phyloP scores from a whole-genome alignment of 2,797 vertebrate species.

The Danio tinwini region DNA sequence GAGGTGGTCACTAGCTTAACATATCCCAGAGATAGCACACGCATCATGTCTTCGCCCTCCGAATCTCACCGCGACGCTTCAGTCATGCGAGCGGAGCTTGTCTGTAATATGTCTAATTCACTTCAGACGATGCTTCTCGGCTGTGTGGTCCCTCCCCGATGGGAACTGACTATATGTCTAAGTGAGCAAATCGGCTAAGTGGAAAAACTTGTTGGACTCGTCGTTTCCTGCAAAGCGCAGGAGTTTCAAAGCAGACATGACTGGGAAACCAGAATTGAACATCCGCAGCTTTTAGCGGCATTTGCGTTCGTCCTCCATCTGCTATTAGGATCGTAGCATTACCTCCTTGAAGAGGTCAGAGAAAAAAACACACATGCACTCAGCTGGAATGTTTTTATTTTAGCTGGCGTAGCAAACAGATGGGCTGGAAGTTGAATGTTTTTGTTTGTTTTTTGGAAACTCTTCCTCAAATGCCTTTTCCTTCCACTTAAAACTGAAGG shows the following conservation, averaged over 20 bases:
- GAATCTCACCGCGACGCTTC: conserved; percentile 9
- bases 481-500: conserved; percentile 6
- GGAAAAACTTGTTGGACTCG: conserved; percentile 38
- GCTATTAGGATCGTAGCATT: conserved; percentile 17
- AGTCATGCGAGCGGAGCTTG: conserved; percentile 36
- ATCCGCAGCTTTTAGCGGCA: neutral
- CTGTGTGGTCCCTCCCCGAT: conserved; percentile 21
- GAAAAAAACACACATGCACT: neutral
- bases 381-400: conserved; percentile 1
- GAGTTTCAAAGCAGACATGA: conserved; percentile 20
- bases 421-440: conserved; percentile 10
- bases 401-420: conserved; percentile 21
- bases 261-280: neutral
- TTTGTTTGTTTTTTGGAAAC: neutral
- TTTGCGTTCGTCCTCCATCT: conserved; percentile 3
- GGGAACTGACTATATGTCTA: conserved; percentile 29
- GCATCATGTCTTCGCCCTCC: conserved; percentile 5
- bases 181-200: conserved; percentile 39
- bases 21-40: neutral
- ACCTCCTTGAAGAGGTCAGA: conserved; percentile 1
- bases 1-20: conserved; percentile 25
- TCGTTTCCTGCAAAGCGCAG: conserved; percentile 9
- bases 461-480: neutral
- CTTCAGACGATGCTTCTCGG: conserved; percentile 6
- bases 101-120: conserved; percentile 52